A percentile compares a stretch with the other conserved stretches of the same genome.
These are phyloP conservation scores for Teleogryllus occipitalis DNA, from an alignment of 1,140 invertebrate genomes.

Conservation along the genomic window DNA sequence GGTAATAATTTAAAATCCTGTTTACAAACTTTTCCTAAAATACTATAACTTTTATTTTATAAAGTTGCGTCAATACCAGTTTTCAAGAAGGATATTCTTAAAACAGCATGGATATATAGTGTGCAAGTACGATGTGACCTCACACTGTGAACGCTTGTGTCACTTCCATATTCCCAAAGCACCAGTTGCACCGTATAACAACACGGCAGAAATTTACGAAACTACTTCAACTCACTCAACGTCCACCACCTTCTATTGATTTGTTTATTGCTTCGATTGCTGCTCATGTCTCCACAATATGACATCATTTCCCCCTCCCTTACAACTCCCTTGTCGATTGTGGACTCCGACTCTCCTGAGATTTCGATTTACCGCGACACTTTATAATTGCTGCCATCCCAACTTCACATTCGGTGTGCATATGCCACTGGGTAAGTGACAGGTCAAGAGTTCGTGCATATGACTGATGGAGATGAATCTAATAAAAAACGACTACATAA, in stretches of 20 bases:
- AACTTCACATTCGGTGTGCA: too few relatives aligned
- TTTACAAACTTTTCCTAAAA: background rate
- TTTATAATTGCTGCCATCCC: too few relatives aligned
- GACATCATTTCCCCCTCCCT: too few relatives aligned
- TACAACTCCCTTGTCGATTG: too few relatives aligned
- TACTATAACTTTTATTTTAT: background rate
- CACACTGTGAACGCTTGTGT: too few relatives aligned
- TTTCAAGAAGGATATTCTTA: background rate
- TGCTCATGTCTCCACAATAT: too few relatives aligned
- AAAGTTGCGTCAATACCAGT: background rate
- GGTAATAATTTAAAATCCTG: background rate
- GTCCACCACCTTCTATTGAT: background rate
- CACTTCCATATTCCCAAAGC: background rate
- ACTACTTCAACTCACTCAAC: background rate
- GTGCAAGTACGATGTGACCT: background rate
- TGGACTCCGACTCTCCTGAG: too few relatives aligned
- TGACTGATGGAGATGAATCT: too few relatives aligned
- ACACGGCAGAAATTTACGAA: background rate
- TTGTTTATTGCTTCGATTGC: background rate
- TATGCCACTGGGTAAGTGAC: too few relatives aligned
- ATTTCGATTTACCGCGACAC: too few relatives aligned
- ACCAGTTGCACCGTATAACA: background rate
- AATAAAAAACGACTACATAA: too few relatives aligned
- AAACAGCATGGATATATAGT: background rate
- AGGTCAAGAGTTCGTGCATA: too few relatives aligned